These are phyloP conservation scores for Grammomys surdaster DNA, from an alignment of 2,113 vertebrate species.

Conservation along the genomic window DNA sequence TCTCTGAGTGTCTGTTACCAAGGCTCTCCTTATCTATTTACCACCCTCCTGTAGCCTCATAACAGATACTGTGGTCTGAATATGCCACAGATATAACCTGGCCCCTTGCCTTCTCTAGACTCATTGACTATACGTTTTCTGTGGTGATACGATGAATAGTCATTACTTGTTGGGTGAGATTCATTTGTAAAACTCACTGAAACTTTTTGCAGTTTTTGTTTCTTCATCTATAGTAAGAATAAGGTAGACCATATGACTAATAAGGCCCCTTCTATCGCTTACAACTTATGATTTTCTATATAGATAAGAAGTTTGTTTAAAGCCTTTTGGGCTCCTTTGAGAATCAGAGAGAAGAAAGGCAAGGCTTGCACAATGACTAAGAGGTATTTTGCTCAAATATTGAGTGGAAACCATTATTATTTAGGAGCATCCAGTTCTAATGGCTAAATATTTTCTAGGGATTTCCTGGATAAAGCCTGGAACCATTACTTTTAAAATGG, in stretches of 20 bases:
- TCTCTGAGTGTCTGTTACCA: background rate
- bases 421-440: background rate
- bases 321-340: background rate
- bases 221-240: background rate
- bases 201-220: background rate
- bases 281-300: background rate
- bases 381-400: background rate
- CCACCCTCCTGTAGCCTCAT: background rate
- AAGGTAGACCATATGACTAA: background rate
- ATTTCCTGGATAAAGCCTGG: slow-evolving; percentile 65
- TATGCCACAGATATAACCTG: background rate
- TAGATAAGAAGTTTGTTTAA: background rate
- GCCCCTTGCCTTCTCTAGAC: background rate
- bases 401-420: background rate
- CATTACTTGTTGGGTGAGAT: background rate
- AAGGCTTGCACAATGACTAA: background rate
- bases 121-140: background rate
- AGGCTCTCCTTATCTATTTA: background rate
- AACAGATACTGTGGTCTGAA: background rate
- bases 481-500: slow-evolving; percentile 79
- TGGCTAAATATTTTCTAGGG: slow-evolving; percentile 7
- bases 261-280: background rate
- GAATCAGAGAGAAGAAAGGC: background rate
- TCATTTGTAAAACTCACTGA: background rate
- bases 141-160: background rate